These are phyloP conservation scores for Eupithecia vulgata DNA, from an alignment of 2,888 invertebrate genomes.

Conservation along the genomic window DNA sequence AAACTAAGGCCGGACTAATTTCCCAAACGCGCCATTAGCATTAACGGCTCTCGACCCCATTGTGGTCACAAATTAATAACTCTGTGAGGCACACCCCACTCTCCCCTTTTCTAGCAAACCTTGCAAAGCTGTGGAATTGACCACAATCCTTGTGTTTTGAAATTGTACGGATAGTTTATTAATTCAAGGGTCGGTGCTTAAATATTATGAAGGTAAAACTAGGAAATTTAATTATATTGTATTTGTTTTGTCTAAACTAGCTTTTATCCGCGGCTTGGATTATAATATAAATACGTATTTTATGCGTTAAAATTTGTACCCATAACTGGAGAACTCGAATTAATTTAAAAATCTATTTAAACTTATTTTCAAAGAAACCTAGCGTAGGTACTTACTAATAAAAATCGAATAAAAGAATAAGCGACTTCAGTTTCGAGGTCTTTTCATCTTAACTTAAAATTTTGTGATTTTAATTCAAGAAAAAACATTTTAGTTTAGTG, in stretches of 20 bases:
- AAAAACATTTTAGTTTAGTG: too few species aligned
- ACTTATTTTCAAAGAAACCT: too few species aligned
- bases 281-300: background rate
- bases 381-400: too few species aligned
- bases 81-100: conserved; percentile 6
- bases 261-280: background rate
- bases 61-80: conserved; percentile 28
- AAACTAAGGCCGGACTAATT: conserved; percentile 16
- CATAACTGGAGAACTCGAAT: too few species aligned
- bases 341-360: too few species aligned
- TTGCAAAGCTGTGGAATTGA: conserved; percentile 14
- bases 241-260: background rate
- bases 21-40: conserved; percentile 23
- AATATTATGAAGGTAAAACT: conserved; percentile 5
- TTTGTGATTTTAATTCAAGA: too few species aligned
- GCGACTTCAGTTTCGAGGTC: too few species aligned
- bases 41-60: conserved; percentile 1
- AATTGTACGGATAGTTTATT: conserved; percentile 8
- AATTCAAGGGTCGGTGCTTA: conserved; percentile 6
- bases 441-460: too few species aligned
- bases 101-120: conserved; percentile 3
- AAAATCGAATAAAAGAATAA: too few species aligned
- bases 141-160: conserved; percentile 17
- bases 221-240: background rate
- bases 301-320: background rate